These are phyloP conservation scores for Crenuchus spilurus DNA, from an alignment of 2,797 vertebrate species.

Conservation along the genomic window DNA sequence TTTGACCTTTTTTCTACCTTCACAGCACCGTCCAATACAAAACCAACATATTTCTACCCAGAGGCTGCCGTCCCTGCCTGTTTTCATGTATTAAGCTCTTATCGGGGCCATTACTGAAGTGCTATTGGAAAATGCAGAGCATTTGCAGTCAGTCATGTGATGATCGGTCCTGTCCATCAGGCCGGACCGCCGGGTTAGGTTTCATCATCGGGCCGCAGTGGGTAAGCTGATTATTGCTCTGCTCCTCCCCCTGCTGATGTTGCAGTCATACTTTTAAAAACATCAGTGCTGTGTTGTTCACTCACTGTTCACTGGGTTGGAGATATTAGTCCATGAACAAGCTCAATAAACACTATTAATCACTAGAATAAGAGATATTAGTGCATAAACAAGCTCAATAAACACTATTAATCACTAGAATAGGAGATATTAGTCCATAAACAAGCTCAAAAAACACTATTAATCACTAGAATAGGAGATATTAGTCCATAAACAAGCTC, in stretches of 20 bases:
- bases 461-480: too few relatives aligned
- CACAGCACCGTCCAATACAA: constrained; percentile 22
- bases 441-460: too few relatives aligned
- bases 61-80: constrained; percentile 27
- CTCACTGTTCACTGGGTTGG: too few relatives aligned
- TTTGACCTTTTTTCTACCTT: constrained; percentile 3
- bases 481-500: too few relatives aligned
- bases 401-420: too few relatives aligned
- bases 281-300: neutral
- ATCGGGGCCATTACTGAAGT: constrained; percentile 41
- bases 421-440: too few relatives aligned
- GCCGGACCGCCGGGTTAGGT: constrained; percentile 13
- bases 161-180: constrained; percentile 20
- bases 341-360: too few relatives aligned
- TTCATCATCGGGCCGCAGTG: constrained; percentile 23
- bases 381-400: too few relatives aligned
- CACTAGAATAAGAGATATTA: too few relatives aligned
- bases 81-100: constrained; percentile 44
- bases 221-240: constrained; percentile 36
- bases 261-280: neutral
- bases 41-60: constrained; percentile 27
- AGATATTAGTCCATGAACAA: too few relatives aligned
- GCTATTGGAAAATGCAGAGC: constrained; percentile 37
- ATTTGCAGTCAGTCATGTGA: constrained; percentile 54
- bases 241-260: constrained; percentile 4